phyloP scores from a whole-genome alignment of 2,888 invertebrate species.

The Elysia crispata region DNA sequence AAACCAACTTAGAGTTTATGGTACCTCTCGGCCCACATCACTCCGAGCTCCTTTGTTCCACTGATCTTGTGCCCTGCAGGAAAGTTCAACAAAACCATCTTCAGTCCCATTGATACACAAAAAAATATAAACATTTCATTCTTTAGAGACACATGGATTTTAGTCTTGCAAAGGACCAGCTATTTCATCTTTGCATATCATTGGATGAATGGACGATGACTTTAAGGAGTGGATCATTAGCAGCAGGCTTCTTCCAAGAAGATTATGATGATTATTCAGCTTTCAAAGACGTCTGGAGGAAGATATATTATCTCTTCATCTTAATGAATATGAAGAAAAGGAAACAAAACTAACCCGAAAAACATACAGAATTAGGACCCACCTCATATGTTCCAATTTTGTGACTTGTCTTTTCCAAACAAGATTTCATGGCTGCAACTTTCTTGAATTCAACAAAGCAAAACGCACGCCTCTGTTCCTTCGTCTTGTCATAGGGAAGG shows the following conservation, averaged over 20 bases:
- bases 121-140: conserved; percentile 24
- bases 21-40: conserved; percentile 67
- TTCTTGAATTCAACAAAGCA: conserved; percentile 98
- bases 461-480: conserved; percentile 97
- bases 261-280: too few relatives aligned
- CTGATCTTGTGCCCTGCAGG: conserved; percentile 68
- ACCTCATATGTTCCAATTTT: conserved; percentile 90
- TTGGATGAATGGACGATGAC: too few relatives aligned
- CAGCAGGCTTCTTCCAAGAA: too few relatives aligned
- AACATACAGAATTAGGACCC: conserved; percentile 36
- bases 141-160: too few relatives aligned
- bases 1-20: conserved; percentile 51
- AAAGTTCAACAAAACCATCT: conserved; percentile 74
- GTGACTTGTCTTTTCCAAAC: conserved; percentile 60
- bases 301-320: not conserved
- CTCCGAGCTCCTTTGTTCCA: conserved; percentile 69
- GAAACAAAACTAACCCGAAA: not conserved
- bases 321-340: too few relatives aligned
- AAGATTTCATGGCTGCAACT: conserved; percentile 93
- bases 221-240: too few relatives aligned
- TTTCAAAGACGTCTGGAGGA: not conserved
- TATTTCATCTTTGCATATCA: too few relatives aligned
- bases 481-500: conserved; percentile 97
- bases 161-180: too few relatives aligned
- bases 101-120: conserved; percentile 60